A percentile compares a stretch with the other conserved stretches of the same genome.
Conservation (phyloP, 2,888 invertebrate species). For the Cremastinae sp. region DNA sequence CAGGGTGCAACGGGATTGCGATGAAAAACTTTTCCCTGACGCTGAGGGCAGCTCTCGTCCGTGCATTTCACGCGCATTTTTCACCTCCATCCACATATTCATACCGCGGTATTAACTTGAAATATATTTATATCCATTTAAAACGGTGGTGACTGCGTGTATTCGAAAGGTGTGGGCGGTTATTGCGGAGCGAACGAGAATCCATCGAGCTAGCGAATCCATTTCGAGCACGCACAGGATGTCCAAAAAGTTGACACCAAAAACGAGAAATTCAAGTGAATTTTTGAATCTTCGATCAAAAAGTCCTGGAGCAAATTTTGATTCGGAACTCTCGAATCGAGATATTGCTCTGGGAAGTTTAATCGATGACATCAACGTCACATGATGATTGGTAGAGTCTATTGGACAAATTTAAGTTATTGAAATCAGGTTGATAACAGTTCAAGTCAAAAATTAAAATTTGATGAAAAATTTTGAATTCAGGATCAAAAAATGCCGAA, state of each 20-base stretch:
- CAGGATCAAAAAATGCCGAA: no score
- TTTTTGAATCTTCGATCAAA: no score
- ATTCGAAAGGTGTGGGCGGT: slow-evolving; percentile 39
- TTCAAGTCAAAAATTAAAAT: no score
- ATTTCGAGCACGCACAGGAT: slow-evolving; percentile 11
- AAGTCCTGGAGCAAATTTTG: no score
- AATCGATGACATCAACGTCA: no score
- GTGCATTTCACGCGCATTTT: background rate
- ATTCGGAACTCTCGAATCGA: no score
- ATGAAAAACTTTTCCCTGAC: slow-evolving; percentile 38
- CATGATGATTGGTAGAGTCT: no score
- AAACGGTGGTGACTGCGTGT: slow-evolving; percentile 21
- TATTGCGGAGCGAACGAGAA: slow-evolving; percentile 49
- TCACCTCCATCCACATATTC: background rate
- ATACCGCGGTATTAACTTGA: background rate
- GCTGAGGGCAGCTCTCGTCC: slow-evolving; percentile 38
- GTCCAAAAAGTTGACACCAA: background rate
- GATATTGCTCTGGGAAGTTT: no score
- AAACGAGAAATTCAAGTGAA: slow-evolving; percentile 22
- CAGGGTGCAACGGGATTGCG: slow-evolving; percentile 32
- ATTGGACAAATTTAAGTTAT: no score
- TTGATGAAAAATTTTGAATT: no score
- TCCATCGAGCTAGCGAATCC: slow-evolving; percentile 41
- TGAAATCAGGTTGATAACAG: no score
- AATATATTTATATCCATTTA: background rate